Conservation (phyloP, 2,113 vertebrate genomes). For the Tinamus guttatus region DNA sequence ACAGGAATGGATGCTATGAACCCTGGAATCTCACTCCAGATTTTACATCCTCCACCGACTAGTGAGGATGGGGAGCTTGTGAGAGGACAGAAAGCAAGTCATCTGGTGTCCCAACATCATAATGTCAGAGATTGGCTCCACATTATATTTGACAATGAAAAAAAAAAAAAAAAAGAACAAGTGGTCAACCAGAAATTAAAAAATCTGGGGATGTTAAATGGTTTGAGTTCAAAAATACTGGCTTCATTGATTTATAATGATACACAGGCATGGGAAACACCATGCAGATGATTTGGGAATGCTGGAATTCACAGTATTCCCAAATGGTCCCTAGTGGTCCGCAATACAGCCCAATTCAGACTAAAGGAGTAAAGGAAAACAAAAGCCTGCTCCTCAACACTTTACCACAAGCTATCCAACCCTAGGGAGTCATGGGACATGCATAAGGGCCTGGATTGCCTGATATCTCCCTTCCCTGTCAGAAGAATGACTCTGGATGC, state of each 20-base stretch:
- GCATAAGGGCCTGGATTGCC: background rate
- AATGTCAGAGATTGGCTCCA: background rate
- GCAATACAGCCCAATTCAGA: background rate
- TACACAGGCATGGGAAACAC: background rate
- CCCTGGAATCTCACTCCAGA: background rate
- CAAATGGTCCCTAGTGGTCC: too few species aligned
- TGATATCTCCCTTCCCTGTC: background rate
- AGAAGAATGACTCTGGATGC: accelerated
- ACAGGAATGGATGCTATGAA: background rate
- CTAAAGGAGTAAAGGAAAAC: background rate
- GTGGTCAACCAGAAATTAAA: background rate
- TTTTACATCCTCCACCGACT: background rate
- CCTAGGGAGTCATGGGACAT: accelerated
- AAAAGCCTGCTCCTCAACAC: background rate
- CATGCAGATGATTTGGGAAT: background rate
- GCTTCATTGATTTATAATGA: background rate
- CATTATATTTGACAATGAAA: too few species aligned
- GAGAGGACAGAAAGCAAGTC: background rate
- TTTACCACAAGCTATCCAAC: background rate
- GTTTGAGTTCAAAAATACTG: background rate
- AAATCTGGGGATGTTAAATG: background rate
- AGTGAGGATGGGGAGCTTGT: background rate
- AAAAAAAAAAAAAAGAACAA: background rate
- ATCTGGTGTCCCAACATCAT: background rate
- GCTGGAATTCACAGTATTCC: accelerated